Evolutionary conservation across 2,113 vertebrate genomes (phyloP).

Genomic region (Oostethus manadensis): DNA sequence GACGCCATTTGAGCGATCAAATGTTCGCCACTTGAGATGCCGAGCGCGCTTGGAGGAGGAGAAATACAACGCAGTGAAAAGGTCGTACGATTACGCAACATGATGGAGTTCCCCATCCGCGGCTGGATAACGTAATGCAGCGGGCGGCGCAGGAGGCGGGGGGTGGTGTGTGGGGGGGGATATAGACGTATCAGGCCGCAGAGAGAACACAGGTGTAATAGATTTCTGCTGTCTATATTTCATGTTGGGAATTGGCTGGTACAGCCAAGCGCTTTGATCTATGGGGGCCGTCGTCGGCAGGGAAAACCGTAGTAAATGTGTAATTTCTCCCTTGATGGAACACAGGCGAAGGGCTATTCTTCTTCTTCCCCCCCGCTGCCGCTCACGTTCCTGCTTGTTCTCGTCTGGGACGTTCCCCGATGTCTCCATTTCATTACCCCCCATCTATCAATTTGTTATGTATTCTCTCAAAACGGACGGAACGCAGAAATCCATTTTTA

Average conservation of each 20-base stretch:
- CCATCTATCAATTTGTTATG: constrained; percentile 85
- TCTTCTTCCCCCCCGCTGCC: constrained; percentile 77
- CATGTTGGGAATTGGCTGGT: constrained; percentile 99
- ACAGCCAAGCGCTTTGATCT: constrained; percentile 94
- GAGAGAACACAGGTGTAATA: constrained; percentile 85
- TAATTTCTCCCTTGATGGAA: constrained; percentile 99
- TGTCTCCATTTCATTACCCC: constrained; percentile 99
- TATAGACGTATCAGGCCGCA: constrained; percentile 42
- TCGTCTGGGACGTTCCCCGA: constrained; percentile 80
- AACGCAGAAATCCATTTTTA: background rate
- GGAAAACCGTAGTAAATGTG: constrained; percentile 99
- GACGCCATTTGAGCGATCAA: background rate
- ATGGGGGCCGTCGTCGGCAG: constrained; percentile 98
- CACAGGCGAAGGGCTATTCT: constrained; percentile 94
- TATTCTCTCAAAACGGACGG: too few relatives aligned
- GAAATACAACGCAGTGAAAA: constrained; percentile 46
- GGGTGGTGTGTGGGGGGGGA: constrained; percentile 24
- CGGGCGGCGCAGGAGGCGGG: constrained; percentile 13
- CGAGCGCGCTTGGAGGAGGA: constrained; percentile 2
- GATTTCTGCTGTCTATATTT: constrained; percentile 98
- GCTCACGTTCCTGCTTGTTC: constrained; percentile 56
- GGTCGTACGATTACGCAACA: constrained; percentile 65
- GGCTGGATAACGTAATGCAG: constrained; percentile 57
- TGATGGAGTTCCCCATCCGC: constrained; percentile 61
- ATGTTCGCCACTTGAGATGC: background rate